Conservation (phyloP, 2,113 vertebrate genomes). For the Marcusenius ussheri region DNA sequence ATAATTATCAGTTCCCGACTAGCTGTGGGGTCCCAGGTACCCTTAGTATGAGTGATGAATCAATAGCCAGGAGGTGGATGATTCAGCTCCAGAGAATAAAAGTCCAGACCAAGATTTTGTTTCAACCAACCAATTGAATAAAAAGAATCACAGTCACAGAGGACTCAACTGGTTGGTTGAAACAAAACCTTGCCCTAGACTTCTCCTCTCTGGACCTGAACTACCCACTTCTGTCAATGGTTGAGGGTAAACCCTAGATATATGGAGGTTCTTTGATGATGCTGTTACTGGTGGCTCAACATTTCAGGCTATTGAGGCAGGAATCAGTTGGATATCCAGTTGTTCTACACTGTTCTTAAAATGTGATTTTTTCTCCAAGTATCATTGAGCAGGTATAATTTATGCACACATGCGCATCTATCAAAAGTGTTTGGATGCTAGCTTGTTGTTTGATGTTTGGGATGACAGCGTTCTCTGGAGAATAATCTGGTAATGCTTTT, state of each 20-base stretch:
- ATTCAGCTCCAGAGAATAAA: not conserved
- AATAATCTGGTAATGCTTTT: slow-evolving; percentile 4
- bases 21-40: not conserved
- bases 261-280: not conserved
- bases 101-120: not conserved
- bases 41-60: not conserved
- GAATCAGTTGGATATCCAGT: not conserved
- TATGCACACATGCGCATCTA: not conserved
- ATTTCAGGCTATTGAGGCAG: not conserved
- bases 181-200: not conserved
- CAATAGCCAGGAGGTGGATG: not conserved
- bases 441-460: slow-evolving; percentile 1
- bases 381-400: not conserved
- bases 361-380: not conserved
- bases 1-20: not conserved
- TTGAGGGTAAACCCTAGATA: not conserved
- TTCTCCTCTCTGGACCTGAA: not conserved
- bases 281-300: not conserved
- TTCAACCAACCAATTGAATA: not conserved
- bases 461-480: not conserved
- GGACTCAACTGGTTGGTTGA: not conserved
- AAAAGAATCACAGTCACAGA: not conserved
- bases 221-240: not conserved
- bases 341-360: not conserved
- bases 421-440: slow-evolving; percentile 4